Percentiles rank a stretch among this genome's conserved stretches.
Evolutionary conservation across 2,888 invertebrate species (phyloP).

Genomic region (Dasypogon diadema): DNA sequence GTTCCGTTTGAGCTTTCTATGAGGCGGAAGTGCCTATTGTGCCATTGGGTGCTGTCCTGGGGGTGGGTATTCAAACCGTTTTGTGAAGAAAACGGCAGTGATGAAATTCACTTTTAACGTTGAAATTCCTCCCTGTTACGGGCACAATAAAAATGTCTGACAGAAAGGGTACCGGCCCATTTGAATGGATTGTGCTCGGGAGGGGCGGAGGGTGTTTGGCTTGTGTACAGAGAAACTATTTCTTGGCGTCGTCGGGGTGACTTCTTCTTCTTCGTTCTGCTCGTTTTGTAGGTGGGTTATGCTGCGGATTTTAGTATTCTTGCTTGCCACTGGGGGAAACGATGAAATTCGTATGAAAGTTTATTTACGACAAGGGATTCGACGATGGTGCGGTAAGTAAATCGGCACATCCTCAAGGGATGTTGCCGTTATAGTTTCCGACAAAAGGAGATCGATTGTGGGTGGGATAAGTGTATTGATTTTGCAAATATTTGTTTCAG

Average conservation of each 20-base stretch:
- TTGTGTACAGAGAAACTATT: background rate
- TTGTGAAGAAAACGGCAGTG: conserved; percentile 23
- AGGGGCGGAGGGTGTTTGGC: background rate
- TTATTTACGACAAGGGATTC: conserved; percentile 26
- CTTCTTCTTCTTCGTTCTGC: conserved; percentile 4
- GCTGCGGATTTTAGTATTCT: too few relatives aligned
- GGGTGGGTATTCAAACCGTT: background rate
- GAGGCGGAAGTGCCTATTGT: conserved; percentile 13
- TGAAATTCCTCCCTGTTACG: conserved; percentile 18
- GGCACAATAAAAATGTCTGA: conserved; percentile 27
- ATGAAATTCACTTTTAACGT: conserved; percentile 45
- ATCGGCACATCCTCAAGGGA: conserved; percentile 9
- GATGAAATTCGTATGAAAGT: conserved; percentile 37
- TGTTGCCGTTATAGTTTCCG: conserved; percentile 30
- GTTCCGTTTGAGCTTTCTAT: conserved; percentile 8
- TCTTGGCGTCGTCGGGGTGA: conserved; percentile 35
- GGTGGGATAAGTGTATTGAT: conserved; percentile 37
- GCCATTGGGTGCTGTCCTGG: background rate
- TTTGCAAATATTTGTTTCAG: conserved; percentile 31
- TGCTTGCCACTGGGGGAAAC: background rate
- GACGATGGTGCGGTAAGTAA: conserved; percentile 11
- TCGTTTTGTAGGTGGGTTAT: too few relatives aligned
- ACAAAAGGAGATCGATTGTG: conserved; percentile 27
- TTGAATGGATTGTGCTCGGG: background rate
- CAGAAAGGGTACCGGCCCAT: background rate